Conservation (phyloP, 2,113 vertebrate genomes). For the Aphelocoma coerulescens region DNA sequence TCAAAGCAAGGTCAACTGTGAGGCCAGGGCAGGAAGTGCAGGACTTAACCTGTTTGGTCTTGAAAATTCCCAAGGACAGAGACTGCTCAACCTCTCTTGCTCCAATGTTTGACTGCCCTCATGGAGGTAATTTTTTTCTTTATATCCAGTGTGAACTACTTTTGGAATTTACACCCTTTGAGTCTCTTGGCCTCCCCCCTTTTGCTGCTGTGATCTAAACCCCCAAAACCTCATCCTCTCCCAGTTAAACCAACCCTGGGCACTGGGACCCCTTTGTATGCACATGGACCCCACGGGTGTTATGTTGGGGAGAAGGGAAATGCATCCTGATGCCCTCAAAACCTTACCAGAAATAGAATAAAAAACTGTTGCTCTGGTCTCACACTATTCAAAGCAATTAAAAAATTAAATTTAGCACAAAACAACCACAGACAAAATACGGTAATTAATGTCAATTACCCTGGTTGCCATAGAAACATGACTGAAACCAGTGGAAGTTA, state of each 20-base stretch:
- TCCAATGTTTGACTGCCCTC: background rate
- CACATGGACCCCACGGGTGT: background rate
- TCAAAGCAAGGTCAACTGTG: background rate
- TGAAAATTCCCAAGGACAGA: background rate
- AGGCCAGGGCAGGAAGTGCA: background rate
- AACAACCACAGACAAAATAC: constrained; percentile 39
- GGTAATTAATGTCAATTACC: constrained; percentile 70
- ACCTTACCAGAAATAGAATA: background rate
- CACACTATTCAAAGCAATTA: constrained; percentile 35
- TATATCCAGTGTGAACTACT: background rate
- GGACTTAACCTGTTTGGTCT: background rate
- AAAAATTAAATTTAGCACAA: constrained; percentile 58
- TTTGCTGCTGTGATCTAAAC: background rate
- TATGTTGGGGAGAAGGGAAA: fast-evolving
- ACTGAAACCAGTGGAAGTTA: constrained; percentile 57
- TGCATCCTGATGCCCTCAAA: background rate
- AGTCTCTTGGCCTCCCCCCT: background rate
- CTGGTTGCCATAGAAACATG: constrained; percentile 64
- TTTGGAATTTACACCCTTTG: background rate
- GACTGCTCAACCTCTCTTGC: background rate
- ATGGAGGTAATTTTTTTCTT: fast-evolving
- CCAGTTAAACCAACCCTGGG: background rate
- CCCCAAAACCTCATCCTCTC: background rate
- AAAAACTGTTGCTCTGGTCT: background rate
- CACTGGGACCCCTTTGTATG: background rate